Conservation (phyloP, 2,797 vertebrate genomes). For the Onychomys torridus region DNA sequence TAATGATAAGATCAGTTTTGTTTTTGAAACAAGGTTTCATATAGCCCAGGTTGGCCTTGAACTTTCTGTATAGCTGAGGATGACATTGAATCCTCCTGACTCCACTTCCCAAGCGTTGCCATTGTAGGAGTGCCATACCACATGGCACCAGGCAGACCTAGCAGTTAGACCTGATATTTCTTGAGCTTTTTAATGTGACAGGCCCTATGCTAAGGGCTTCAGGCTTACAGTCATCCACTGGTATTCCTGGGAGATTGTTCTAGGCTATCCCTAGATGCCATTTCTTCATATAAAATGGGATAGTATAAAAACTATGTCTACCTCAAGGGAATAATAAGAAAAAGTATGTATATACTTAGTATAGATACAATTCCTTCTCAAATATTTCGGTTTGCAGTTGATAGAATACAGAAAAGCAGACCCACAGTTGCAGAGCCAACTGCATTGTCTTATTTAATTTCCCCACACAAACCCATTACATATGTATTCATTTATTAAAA, state of each 20-base stretch:
- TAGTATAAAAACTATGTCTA: background rate
- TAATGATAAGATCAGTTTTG: background rate
- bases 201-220: background rate
- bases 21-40: background rate
- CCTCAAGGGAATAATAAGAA: background rate
- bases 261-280: background rate
- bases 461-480: background rate
- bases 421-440: background rate
- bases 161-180: background rate
- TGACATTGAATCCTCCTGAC: background rate
- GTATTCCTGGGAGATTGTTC: background rate
- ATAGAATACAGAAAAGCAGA: background rate
- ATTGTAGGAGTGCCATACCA: background rate
- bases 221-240: background rate
- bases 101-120: background rate
- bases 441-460: conserved; percentile 44
- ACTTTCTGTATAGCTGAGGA: background rate
- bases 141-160: background rate
- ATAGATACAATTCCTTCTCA: background rate
- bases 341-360: background rate
- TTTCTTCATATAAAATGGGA: background rate
- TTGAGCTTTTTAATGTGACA: background rate
- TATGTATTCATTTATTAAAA: conserved; percentile 38
- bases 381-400: background rate
- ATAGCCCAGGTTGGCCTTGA: background rate